These are phyloP conservation scores for Denticeps clupeoides DNA, from an alignment of 2,797 vertebrate species.

Conservation along the genomic window DNA sequence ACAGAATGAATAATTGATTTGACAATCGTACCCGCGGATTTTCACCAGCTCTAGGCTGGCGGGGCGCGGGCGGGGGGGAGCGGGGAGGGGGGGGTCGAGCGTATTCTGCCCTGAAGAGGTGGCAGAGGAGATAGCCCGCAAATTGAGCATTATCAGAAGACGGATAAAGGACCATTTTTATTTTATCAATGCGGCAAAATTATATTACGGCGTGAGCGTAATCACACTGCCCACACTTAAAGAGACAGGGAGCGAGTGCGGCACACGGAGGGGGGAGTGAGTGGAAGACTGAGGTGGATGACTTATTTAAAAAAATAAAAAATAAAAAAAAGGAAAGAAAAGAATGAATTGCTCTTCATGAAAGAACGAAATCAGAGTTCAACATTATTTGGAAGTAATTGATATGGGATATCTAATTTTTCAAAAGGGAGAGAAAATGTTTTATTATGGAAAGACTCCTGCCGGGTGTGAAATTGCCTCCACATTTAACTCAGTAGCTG, in stretches of 20 bases:
- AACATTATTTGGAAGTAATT: slow-evolving; percentile 92
- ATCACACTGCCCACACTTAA: slow-evolving; percentile 97
- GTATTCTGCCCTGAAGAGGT: slow-evolving; percentile 76
- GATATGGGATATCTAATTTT: slow-evolving; percentile 95
- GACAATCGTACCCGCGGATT: slow-evolving; percentile 99
- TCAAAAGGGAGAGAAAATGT: slow-evolving; percentile 55
- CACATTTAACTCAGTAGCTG: slow-evolving; percentile 95
- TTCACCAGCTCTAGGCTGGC: slow-evolving; percentile 92
- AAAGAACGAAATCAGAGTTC: slow-evolving; percentile 81
- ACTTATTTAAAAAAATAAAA: no score
- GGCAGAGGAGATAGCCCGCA: slow-evolving; percentile 90
- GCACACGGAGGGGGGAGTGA: slow-evolving; percentile 39
- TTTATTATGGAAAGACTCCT: slow-evolving; percentile 88
- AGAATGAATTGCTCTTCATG: slow-evolving; percentile 81
- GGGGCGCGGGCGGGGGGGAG: slow-evolving; percentile 79
- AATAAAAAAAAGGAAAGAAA: slow-evolving; percentile 39
- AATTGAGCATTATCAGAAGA: slow-evolving; percentile 99
- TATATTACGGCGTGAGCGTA: slow-evolving; percentile 97
- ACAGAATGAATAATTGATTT: slow-evolving; percentile 99
- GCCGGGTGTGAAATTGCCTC: slow-evolving; percentile 93
- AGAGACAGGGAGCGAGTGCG: slow-evolving; percentile 35
- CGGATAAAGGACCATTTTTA: slow-evolving; percentile 99
- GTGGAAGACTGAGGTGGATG: slow-evolving; percentile 2
- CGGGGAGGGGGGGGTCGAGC: slow-evolving; percentile 22
- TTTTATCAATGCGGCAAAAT: slow-evolving; percentile 99